Conservation (phyloP, 2,797 vertebrate genomes). For the Rhinophrynus dorsalis region DNA sequence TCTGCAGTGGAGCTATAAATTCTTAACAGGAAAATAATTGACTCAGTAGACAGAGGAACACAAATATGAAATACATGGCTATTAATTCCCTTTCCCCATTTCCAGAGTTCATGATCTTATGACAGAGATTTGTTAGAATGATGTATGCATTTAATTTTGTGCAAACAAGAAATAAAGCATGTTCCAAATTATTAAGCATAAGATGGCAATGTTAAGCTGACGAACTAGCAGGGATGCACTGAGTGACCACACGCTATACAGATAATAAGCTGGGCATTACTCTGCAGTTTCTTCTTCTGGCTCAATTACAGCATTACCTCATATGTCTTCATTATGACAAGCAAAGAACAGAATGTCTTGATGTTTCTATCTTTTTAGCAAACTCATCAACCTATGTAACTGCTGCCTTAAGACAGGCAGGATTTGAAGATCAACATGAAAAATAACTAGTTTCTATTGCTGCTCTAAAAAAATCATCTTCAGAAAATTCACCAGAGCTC, state of each 20-base stretch:
- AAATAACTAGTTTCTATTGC: constrained; percentile 37
- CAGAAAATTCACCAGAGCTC: background rate
- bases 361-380: constrained; percentile 5
- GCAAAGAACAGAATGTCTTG: background rate
- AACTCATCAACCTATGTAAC: constrained; percentile 13
- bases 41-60: constrained; percentile 57
- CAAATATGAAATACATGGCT: constrained; percentile 60
- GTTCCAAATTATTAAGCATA: constrained; percentile 57
- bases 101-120: constrained; percentile 61
- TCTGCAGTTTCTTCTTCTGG: constrained; percentile 43
- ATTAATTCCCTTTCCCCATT: constrained; percentile 61
- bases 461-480: constrained; percentile 31
- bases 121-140: constrained; percentile 64
- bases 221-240: constrained; percentile 53
- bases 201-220: constrained; percentile 42
- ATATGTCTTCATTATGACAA: constrained; percentile 46
- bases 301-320: constrained; percentile 19
- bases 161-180: constrained; percentile 54
- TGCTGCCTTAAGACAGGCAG: constrained; percentile 1
- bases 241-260: constrained; percentile 36
- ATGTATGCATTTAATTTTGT: constrained; percentile 71
- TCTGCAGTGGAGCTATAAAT: constrained; percentile 55
- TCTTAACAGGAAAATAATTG: constrained; percentile 64
- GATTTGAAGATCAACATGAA: constrained; percentile 1
- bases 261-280: constrained; percentile 49